Conservation (phyloP, 2,113 vertebrate species). For the Bubo blakistoni region DNA sequence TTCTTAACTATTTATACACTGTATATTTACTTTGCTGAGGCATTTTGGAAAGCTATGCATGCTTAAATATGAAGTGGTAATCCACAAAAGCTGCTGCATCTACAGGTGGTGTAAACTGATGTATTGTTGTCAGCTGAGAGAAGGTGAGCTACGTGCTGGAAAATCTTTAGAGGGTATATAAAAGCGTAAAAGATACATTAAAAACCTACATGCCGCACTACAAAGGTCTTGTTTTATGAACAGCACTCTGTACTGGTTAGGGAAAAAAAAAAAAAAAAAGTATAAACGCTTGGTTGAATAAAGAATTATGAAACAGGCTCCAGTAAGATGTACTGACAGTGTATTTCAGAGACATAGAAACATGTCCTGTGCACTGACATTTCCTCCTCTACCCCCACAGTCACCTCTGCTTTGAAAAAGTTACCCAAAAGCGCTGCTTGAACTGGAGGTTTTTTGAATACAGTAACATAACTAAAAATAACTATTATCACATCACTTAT, state of each 20-base stretch:
- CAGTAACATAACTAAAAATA: neutral
- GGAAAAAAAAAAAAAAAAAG: neutral
- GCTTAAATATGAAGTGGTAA: neutral
- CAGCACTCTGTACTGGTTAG: neutral
- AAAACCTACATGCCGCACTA: neutral
- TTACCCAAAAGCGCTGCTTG: neutral
- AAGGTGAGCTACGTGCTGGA: neutral
- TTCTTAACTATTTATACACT: neutral
- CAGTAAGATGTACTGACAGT: neutral
- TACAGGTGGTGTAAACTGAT: neutral
- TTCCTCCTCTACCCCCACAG: neutral
- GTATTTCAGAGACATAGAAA: neutral
- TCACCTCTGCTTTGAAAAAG: neutral
- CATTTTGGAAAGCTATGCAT: neutral
- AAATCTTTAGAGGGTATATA: neutral
- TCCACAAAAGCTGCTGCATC: neutral
- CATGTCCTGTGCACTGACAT: no score
- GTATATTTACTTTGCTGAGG: neutral
- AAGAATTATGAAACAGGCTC: neutral
- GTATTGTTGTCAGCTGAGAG: neutral
- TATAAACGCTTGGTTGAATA: neutral
- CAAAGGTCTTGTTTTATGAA: neutral
- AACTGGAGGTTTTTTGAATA: neutral
- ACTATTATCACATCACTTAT: neutral
- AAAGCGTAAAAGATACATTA: neutral